Evolutionary conservation across 2,113 vertebrate species (phyloP).

Genomic region (Accipiter virgatus): DNA sequence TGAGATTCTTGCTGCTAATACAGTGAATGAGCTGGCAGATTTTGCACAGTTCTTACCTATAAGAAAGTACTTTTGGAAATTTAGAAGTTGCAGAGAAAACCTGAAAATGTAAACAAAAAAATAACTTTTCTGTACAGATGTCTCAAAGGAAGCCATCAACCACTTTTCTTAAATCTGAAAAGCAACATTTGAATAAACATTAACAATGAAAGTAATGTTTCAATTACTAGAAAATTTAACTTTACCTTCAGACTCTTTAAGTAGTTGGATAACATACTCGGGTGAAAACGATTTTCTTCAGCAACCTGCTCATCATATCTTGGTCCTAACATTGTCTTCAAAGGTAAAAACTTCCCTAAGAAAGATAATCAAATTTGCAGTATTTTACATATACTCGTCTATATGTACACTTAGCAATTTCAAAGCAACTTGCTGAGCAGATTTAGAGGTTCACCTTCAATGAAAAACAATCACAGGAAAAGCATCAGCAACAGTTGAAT

Average conservation of each 20-base stretch:
- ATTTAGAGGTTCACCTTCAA: background rate
- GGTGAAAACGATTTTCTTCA: constrained; percentile 94
- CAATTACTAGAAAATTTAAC: background rate
- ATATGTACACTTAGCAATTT: background rate
- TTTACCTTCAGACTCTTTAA: constrained; percentile 95
- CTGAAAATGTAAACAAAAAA: background rate
- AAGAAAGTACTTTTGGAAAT: background rate
- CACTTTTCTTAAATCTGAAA: background rate
- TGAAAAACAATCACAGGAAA: background rate
- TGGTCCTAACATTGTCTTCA: constrained; percentile 98
- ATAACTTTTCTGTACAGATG: background rate
- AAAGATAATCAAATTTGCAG: background rate
- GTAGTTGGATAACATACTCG: constrained; percentile 94
- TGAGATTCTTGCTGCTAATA: background rate
- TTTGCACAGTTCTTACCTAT: background rate
- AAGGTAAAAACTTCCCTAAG: constrained; percentile 93
- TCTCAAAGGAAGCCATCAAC: background rate
- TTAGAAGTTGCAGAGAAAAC: background rate
- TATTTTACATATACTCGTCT: background rate
- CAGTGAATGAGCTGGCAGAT: background rate
- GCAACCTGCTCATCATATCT: constrained; percentile 94
- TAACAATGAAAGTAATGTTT: background rate
- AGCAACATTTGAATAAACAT: background rate
- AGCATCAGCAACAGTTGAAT: background rate
- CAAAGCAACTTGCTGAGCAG: background rate